Conservation (phyloP, 2,113 vertebrate genomes). For the Empidonax traillii region DNA sequence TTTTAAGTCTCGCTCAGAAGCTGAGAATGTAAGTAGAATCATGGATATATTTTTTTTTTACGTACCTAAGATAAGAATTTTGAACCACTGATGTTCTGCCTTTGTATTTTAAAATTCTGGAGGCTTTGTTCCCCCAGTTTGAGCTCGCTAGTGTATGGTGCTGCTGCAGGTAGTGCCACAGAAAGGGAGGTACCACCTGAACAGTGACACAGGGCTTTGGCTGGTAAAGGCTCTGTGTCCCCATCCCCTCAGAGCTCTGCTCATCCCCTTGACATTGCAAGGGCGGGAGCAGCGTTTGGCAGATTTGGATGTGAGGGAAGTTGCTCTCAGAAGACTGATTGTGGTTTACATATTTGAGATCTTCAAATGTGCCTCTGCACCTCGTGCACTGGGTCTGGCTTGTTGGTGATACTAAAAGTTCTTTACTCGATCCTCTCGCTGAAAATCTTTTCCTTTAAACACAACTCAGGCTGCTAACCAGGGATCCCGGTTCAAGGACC, state of each 20-base stretch:
- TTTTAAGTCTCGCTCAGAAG: constrained; percentile 87
- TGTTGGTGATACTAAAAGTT: background rate
- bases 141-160: background rate
- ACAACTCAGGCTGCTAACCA: constrained; percentile 90
- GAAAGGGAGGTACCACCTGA: background rate
- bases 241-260: background rate
- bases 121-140: background rate
- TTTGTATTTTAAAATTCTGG: background rate
- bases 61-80: background rate
- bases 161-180: background rate
- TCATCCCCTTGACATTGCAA: rapidly evolving
- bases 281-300: background rate
- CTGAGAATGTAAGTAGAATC: constrained; percentile 83
- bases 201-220: background rate
- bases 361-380: rapidly evolving
- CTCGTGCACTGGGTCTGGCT: background rate
- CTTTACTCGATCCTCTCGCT: background rate
- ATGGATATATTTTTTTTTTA: background rate
- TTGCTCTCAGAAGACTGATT: background rate
- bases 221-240: rapidly evolving
- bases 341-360: background rate
- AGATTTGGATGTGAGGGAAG: background rate
- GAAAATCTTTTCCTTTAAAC: background rate
- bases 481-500: constrained; percentile 95
- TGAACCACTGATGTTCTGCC: background rate